A percentile compares a stretch with the other conserved stretches of the same genome.
phyloP scores from a whole-genome alignment of 1,140 invertebrate genomes.

The Augochlora pura region DNA sequence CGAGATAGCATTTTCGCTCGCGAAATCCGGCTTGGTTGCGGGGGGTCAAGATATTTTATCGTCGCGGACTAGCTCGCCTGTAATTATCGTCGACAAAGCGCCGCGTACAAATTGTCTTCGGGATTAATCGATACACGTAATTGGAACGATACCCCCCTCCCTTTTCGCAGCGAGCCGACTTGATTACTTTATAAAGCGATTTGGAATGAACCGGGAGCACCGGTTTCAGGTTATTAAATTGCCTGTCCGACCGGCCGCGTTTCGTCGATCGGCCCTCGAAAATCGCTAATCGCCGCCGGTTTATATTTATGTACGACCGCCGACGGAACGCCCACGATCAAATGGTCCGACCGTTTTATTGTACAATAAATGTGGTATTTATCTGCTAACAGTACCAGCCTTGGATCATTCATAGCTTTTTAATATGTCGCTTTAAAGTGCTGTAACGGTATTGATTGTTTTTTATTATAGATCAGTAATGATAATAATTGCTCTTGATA shows the following conservation, averaged over 20 bases:
- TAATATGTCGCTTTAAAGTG: no score
- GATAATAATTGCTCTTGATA: no score
- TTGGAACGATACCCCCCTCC: slow-evolving; percentile 25
- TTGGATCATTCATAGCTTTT: no score
- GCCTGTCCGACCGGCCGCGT: neutral
- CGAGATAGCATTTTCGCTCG: slow-evolving; percentile 25
- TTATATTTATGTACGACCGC: slow-evolving; percentile 40
- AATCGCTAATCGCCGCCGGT: slow-evolving; percentile 31
- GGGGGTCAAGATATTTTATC: slow-evolving; percentile 39
- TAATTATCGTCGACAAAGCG: slow-evolving; percentile 38
- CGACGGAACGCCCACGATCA: slow-evolving; percentile 30
- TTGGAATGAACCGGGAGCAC: slow-evolving; percentile 10
- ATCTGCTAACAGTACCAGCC: no score
- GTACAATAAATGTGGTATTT: no score
- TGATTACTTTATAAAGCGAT: slow-evolving; percentile 36
- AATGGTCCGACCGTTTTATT: slow-evolving; percentile 36
- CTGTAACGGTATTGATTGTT: no score
- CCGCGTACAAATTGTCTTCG: slow-evolving; percentile 32
- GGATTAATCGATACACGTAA: slow-evolving; percentile 33
- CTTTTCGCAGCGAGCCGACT: neutral
- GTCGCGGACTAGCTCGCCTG: slow-evolving; percentile 20
- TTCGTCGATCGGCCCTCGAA: slow-evolving; percentile 20
- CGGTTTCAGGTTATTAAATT: slow-evolving; percentile 32
- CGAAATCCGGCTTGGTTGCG: neutral
- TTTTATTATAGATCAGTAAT: no score